Conservation (phyloP, 2,888 invertebrate species). For the Gastracanthus pulcherrimus region DNA sequence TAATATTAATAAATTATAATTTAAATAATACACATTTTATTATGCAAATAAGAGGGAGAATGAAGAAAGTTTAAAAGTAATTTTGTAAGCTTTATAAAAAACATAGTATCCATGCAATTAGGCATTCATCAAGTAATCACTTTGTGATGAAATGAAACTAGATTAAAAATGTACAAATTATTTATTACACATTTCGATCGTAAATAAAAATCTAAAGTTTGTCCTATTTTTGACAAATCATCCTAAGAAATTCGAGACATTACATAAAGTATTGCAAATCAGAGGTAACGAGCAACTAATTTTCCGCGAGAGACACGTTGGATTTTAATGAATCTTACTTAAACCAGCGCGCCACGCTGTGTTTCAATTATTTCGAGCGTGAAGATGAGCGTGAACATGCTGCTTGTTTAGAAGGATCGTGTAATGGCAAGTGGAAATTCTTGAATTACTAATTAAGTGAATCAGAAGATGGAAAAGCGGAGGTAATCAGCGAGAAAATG, state of each 20-base stretch:
- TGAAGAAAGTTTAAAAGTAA: no score
- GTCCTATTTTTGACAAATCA: background rate
- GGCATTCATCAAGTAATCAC: no score
- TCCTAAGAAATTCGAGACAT: background rate
- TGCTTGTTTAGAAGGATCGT: constrained; percentile 37
- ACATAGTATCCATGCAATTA: no score
- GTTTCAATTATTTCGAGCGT: constrained; percentile 47
- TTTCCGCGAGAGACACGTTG: background rate
- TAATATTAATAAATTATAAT: no score
- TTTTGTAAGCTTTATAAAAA: no score
- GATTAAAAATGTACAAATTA: no score
- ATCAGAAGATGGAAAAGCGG: constrained; percentile 38
- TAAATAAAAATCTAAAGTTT: background rate
- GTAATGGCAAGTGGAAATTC: constrained; percentile 46
- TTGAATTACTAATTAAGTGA: constrained; percentile 52
- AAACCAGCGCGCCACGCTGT: background rate
- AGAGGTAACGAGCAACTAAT: constrained; percentile 14
- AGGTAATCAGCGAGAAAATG: constrained; percentile 30
- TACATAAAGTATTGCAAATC: constrained; percentile 23
- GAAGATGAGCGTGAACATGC: constrained; percentile 31
- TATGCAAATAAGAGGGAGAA: no score
- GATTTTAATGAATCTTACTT: constrained; percentile 48
- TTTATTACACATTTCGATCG: no score
- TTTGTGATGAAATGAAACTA: no score
- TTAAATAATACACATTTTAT: no score